Conservation (phyloP, 2,113 vertebrate genomes). For the Indri indri region DNA sequence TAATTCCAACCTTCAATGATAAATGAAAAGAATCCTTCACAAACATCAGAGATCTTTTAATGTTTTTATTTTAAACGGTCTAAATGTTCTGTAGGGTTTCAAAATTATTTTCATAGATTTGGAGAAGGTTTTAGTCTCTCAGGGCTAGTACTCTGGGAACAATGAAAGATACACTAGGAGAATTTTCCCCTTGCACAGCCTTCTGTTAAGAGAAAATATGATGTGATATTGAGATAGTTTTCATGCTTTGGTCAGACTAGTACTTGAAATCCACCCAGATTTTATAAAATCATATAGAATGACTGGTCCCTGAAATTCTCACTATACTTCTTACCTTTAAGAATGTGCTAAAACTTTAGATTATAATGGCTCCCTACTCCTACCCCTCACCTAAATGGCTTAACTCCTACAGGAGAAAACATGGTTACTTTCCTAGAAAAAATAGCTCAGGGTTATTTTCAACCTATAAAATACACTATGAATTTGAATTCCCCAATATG, state of each 20-base stretch:
- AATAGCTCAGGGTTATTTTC: background rate
- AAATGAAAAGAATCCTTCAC: slow-evolving; percentile 55
- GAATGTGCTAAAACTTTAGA: background rate
- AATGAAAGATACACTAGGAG: background rate
- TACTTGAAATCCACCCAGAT: background rate
- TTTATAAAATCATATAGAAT: background rate
- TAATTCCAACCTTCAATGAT: slow-evolving; percentile 57
- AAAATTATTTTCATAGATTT: slow-evolving; percentile 55
- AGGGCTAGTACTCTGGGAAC: background rate
- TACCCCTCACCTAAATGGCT: background rate
- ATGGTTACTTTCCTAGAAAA: background rate
- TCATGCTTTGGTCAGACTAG: background rate
- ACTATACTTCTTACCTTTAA: background rate
- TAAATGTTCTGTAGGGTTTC: slow-evolving; percentile 20
- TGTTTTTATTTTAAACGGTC: slow-evolving; percentile 52
- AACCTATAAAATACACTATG: background rate
- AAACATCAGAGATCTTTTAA: slow-evolving; percentile 28
- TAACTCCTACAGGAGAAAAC: background rate
- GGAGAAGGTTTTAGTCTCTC: background rate
- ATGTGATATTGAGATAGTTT: background rate
- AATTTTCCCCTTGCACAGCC: background rate
- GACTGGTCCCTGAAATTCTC: background rate
- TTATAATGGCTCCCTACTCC: background rate
- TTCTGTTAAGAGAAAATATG: background rate
- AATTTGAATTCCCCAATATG: background rate